Evolutionary conservation across 2,888 invertebrate species (phyloP).

Genomic region (Globia sparganii): DNA sequence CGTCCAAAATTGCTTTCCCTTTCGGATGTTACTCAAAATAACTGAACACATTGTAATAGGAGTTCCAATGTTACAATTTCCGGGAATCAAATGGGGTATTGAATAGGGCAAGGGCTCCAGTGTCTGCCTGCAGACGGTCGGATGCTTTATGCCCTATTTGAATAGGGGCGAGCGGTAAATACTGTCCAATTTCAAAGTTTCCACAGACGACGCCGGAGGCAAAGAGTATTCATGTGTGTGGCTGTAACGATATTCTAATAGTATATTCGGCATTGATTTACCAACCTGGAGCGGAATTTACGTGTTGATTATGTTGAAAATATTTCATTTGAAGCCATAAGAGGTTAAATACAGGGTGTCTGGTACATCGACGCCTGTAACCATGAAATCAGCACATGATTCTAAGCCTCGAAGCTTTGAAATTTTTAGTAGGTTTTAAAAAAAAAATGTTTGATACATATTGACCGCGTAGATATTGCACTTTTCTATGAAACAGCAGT

Average conservation of each 20-base stretch:
- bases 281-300: not conserved
- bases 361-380: no score
- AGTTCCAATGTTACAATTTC: conserved; percentile 59
- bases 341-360: not conserved
- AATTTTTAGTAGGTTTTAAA: no score
- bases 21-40: conserved; percentile 45
- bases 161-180: conserved; percentile 51
- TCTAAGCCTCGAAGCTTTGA: no score
- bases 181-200: conserved; percentile 58
- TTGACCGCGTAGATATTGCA: no score
- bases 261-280: not conserved
- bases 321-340: not conserved
- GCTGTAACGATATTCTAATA: conserved; percentile 4
- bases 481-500: no score
- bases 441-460: no score
- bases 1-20: conserved; percentile 21
- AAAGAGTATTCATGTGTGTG: conserved; percentile 28
- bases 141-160: conserved; percentile 59
- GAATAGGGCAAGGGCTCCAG: conserved; percentile 50
- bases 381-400: no score
- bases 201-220: conserved; percentile 42
- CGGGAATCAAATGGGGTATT: conserved; percentile 63
- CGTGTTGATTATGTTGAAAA: not conserved
- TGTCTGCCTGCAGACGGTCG: conserved; percentile 43
- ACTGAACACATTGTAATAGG: conserved; percentile 54